A percentile compares a stretch with the other conserved stretches of the same genome.
Conservation (phyloP, 1,140 invertebrate genomes). For the Ptiloglossa arizonensis region DNA sequence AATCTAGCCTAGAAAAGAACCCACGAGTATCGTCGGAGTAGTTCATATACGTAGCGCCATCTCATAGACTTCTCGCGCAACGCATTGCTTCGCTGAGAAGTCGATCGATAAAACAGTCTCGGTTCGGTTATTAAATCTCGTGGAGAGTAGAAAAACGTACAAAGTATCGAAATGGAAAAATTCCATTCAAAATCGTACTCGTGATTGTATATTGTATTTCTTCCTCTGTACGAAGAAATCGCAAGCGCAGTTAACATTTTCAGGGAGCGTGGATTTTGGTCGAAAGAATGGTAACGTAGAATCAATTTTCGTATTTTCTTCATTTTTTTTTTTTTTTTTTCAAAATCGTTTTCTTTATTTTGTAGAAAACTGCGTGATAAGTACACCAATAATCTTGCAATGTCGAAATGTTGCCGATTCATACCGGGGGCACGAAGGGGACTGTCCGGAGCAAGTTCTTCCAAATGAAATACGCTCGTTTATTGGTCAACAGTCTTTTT, state of each 20-base stretch:
- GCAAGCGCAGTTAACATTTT: neutral
- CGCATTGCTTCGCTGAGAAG: too few relatives aligned
- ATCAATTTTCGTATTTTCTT: neutral
- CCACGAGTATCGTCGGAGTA: neutral
- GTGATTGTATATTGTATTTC: too few relatives aligned
- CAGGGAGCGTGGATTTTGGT: neutral
- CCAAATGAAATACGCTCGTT: slow-evolving; percentile 39
- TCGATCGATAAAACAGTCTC: too few relatives aligned
- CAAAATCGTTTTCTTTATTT: slow-evolving; percentile 80
- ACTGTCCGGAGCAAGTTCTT: slow-evolving; percentile 62
- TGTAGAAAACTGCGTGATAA: slow-evolving; percentile 80
- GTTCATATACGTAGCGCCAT: neutral
- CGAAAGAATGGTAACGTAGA: neutral
- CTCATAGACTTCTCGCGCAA: neutral
- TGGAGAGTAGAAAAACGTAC: too few relatives aligned
- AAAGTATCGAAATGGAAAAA: too few relatives aligned
- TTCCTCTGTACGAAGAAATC: too few relatives aligned
- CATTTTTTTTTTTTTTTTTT: slow-evolving; percentile 64
- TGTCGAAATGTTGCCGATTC: slow-evolving; percentile 78
- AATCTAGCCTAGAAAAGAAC: neutral
- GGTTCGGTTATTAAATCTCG: too few relatives aligned
- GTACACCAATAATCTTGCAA: slow-evolving; percentile 81
- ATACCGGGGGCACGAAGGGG: slow-evolving; percentile 69
- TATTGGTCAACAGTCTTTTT: slow-evolving; percentile 42
- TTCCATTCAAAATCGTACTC: too few relatives aligned